Evolutionary conservation across 2,888 invertebrate species (phyloP), one percentile per base, ranked within the genome.

Genomic region (Rotaria sp.): DNA sequence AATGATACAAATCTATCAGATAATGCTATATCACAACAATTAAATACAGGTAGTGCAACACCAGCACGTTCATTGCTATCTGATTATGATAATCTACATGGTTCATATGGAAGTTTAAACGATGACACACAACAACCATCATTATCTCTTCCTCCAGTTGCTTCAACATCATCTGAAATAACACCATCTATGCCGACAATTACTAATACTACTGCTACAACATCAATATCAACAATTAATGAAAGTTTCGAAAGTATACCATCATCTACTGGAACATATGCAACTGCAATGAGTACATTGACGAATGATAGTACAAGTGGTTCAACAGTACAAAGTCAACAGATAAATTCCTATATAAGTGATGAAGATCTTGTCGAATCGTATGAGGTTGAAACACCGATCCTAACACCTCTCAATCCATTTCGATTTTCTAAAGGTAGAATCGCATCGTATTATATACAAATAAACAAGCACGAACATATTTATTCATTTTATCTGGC

Each of bases 331-430:
- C 21, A 11, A 45, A 10, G 2, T 38, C n/a, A 13, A 13, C 45
- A 7, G 45, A 0, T n/a, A n/a, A 80, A 41, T 45, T 80, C 80
- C 0, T 26, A 80, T 45, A 80, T 80, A 80, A 80, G 80, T n/a
- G 80, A 80, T 80, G 45, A 80, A 80, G 80, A 80, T 80, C 80
- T 80, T 80, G 80, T 80, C 45, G 80, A 80, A 80, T 45, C 67
- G 18, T 67, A 67, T 38, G 67, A 67, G 18, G 15, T 67, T 18
- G 67, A 67, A 67, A 67, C 67, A 21, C 67, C 67, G 13, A 35
- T 67, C 35, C 30, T 67, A 67, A 35, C 67, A 67, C 38, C 21
- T 18, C 5, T 7, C 35, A 35, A 67, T 35, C 67, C 67, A 67
- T 67, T 67, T 67, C 35, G 2, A 10, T 67, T 15, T 21, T 18